phyloP scores from a whole-genome alignment of 2,797 vertebrate species.

The Sebastes jordani region DNA sequence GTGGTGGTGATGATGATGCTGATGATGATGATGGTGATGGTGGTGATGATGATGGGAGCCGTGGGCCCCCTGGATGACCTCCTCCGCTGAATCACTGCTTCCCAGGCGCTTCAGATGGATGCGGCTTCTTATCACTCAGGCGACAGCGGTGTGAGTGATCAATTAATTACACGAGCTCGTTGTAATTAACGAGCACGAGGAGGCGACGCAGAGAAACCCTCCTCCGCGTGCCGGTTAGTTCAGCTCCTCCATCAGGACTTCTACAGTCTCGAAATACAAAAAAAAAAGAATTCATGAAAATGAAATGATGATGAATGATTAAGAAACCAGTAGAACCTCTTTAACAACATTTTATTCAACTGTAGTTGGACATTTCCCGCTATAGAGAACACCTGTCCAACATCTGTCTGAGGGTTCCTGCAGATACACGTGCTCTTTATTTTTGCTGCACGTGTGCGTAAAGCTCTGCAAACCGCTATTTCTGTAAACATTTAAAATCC shows the following conservation, averaged over 20 bases:
- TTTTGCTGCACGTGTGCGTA: background rate
- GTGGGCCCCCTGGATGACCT: constrained; percentile 49
- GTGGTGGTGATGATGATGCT: constrained; percentile 23
- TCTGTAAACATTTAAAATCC: background rate
- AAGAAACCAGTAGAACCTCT: background rate
- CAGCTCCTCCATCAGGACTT: background rate
- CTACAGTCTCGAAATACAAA: background rate
- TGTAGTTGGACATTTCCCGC: background rate
- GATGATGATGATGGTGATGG: constrained; percentile 29
- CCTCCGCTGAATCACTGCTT: constrained; percentile 53
- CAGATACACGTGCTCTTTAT: background rate
- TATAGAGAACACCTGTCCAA: background rate
- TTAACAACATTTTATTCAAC: background rate
- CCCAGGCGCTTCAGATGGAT: constrained; percentile 53
- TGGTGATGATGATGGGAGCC: constrained; percentile 12
- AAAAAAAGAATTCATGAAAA: background rate
- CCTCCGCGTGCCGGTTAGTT: background rate
- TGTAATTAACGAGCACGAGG: constrained; percentile 73
- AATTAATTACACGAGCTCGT: constrained; percentile 72
- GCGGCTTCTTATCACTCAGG: constrained; percentile 63
- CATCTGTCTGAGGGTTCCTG: background rate
- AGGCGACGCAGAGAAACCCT: constrained; percentile 17
- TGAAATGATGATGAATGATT: background rate
- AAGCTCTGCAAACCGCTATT: background rate
- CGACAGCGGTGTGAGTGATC: constrained; percentile 63